Evolutionary conservation across 2,888 invertebrate species (phyloP), one percentile per base, ranked within the genome.

Genomic region (Trissolcus japonicus): DNA sequence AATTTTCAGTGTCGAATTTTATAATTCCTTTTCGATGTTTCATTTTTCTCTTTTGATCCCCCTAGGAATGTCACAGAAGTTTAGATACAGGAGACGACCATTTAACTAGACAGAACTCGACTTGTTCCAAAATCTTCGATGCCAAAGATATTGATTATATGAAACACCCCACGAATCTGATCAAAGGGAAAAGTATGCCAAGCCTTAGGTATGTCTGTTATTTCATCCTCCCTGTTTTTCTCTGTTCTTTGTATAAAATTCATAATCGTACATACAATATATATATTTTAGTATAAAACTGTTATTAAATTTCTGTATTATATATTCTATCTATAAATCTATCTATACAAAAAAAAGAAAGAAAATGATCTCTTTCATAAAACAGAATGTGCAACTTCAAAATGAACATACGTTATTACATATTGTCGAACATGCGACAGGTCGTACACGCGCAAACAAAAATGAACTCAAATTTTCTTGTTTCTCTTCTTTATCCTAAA

Each of bases 101-200:
- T 78, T 90, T 95, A 59, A 92, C 94, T 0, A 92, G 94, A 80
- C 95, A 94, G 1, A 93, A 93, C 51, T 92, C 95, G 0, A 92
- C 92, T 60, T 91, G 92, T 63, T 93, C 93, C 54, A 93, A 93
- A 80, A 87, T 92, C 60, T 91, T 91, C 13, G 92, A 92, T 35
- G 86, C 87, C 0, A 90, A 91, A 78, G 90, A 91, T 29, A 90
- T 90, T 17, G 91, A 92, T 81, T 86, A 90, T 59, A 90, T 92
- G 79, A 86, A 89, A 46, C 89, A 88, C 77, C 90, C 92, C 14
- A 92, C 92, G 62, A 96, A 95, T 89, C 91, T 97, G 60, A 94
- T 96, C 76, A 96, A 98, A 91, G 97, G 98, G 76, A 97, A 97
- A 90, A 98, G 97, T 91, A 97, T 98, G 97, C 98, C 98, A 2